These are phyloP conservation scores for Limosa lapponica DNA, from an alignment of 2,797 vertebrate species.

Conservation along the genomic window DNA sequence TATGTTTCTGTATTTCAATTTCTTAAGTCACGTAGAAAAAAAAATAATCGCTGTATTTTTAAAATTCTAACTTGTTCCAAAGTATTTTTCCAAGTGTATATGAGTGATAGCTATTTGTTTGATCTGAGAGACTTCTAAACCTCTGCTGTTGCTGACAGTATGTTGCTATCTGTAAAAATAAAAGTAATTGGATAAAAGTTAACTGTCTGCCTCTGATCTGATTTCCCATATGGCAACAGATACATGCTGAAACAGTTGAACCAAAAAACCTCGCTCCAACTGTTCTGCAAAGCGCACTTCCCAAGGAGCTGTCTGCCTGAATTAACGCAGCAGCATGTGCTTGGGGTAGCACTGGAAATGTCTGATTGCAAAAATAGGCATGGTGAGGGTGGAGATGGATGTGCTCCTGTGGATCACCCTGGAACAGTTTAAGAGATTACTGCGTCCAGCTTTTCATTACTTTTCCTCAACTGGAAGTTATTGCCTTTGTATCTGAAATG, in stretches of 20 bases:
- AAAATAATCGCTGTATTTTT: rapidly evolving
- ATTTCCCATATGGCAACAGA: slow-evolving; percentile 38
- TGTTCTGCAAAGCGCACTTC: background rate
- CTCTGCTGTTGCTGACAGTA: background rate
- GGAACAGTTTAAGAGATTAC: background rate
- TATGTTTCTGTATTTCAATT: background rate
- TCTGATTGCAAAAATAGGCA: slow-evolving; percentile 44
- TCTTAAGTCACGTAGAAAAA: background rate
- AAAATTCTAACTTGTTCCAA: background rate
- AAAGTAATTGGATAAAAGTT: background rate
- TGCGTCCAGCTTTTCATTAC: slow-evolving; percentile 10
- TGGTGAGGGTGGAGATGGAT: background rate
- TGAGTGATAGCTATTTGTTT: background rate
- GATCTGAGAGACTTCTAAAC: background rate
- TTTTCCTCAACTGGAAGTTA: slow-evolving; percentile 7
- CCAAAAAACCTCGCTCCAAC: slow-evolving; percentile 35
- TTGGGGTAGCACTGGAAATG: background rate
- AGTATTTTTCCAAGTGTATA: background rate
- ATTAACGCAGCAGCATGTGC: background rate
- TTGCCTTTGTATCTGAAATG: background rate
- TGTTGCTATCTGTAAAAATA: background rate
- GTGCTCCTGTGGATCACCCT: background rate
- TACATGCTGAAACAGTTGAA: slow-evolving; percentile 26
- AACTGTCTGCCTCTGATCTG: slow-evolving; percentile 1
- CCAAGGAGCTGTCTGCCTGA: slow-evolving; percentile 48